Base-by-base conservation (phyloP, 2,113 vertebrate genomes). In the Dromiciops gliroides region DNA sequence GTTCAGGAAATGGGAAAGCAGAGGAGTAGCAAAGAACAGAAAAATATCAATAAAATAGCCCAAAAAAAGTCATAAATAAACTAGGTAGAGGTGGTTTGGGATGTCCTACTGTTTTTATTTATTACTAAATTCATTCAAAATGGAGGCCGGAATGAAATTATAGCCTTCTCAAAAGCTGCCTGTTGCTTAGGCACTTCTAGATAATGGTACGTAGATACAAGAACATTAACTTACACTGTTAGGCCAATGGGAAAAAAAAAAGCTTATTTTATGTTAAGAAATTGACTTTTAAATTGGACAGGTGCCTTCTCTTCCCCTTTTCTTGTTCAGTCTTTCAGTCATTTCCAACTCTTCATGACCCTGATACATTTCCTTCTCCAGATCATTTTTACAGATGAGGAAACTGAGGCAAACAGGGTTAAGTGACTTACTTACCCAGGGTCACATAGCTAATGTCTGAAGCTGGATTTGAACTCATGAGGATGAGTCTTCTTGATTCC, bases 11-110 rank as follows among this genome's bases (percentile, higher is more conserved):
- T 47, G 31, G 48, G 16, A 91, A 91, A 19, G 90, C 22, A 37
- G 3, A n/a, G 7, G 56, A 25, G 88, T 91, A 94, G 44, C 91
- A 48, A 92, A 93, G 2, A 75, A 89, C 48, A 94, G 48, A 89
- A 75, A 89, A 94, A 91, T 44, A 94, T 0, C 50, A 95, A 89
- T n/a, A 94, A 94, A 89, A 95, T 60, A 67, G 2, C 12, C 9
- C 37, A 67, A 92, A 47, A 47, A 90, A 93, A 51, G 91, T 26
- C 16, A 44, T 23, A 51, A 49, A 23, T 24, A 31, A 56, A 56
- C 53, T 31, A 60, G 56, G 26, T 28, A 60, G 31, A 60, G 56
- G 56, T n/a, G 56, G 56, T n/a, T 22, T 47, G 22, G 48, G 24
- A 2, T 7, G 31, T 19, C 47, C 28, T 14, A 51, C 31, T 67